Evolutionary conservation across 2,888 invertebrate species (phyloP).

Genomic region (Sclerodermus sp.): DNA sequence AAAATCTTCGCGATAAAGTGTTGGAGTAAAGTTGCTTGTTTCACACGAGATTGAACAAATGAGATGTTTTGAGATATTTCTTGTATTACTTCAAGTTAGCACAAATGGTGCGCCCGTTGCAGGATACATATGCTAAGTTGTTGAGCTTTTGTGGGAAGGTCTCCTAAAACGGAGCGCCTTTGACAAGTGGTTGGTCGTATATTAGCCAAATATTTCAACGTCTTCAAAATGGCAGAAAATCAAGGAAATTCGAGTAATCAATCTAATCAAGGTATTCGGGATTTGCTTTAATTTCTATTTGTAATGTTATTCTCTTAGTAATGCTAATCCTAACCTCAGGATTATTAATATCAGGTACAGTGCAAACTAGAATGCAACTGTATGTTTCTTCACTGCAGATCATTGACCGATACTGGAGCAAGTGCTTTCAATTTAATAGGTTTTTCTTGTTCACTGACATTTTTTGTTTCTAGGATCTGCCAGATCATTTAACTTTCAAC

Average conservation of each 20-base stretch:
- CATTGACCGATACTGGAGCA: not conserved
- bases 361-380: not conserved
- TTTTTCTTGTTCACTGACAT: not conserved
- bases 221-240: constrained; percentile 70
- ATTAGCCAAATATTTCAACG: constrained; percentile 7
- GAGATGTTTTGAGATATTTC: not conserved
- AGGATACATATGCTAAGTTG: constrained; percentile 38
- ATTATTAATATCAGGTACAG: too few relatives aligned
- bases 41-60: not conserved
- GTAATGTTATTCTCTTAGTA: not conserved
- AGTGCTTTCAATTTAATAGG: not conserved
- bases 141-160: constrained; percentile 45
- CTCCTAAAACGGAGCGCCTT: constrained; percentile 45
- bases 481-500: constrained; percentile 49
- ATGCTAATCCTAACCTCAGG: constrained; percentile 22
- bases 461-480: constrained; percentile 37
- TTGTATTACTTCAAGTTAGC: constrained; percentile 13
- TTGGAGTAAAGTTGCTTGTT: not conserved
- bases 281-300: not conserved
- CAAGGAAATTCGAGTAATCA: constrained; percentile 71
- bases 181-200: constrained; percentile 28
- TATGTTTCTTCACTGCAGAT: not conserved
- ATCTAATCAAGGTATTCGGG: constrained; percentile 57
- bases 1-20: not conserved
- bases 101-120: constrained; percentile 39